Evolutionary conservation across 2,113 vertebrate species (phyloP).

Genomic region (Cervus canadensis): DNA sequence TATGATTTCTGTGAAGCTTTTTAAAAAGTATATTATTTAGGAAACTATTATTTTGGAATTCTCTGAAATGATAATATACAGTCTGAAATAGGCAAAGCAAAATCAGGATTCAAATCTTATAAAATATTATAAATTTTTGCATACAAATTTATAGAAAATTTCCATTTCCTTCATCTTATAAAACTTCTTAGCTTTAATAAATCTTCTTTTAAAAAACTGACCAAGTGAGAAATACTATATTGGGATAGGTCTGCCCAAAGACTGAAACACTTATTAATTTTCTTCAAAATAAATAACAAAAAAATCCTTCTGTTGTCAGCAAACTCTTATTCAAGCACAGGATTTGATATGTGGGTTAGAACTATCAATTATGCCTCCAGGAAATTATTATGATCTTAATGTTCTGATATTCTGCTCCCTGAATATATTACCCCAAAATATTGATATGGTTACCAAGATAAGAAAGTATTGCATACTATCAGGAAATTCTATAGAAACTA

Average conservation of each 20-base stretch:
- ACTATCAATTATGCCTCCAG: not conserved
- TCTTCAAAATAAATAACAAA: conserved; percentile 11
- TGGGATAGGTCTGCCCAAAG: not conserved
- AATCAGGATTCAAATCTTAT: not conserved
- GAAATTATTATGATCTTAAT: not conserved
- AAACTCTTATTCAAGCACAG: not conserved
- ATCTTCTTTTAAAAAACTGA: conserved; percentile 19
- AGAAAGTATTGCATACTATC: not conserved
- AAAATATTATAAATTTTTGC: not conserved
- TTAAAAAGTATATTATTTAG: not conserved
- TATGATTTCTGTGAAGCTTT: not conserved
- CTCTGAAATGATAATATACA: not conserved
- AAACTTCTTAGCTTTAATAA: not conserved
- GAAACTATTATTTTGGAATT: not conserved
- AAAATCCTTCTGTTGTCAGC: not conserved
- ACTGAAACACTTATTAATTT: conserved; percentile 17
- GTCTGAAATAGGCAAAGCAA: not conserved
- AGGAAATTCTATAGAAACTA: conserved; percentile 14
- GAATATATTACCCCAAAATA: not conserved
- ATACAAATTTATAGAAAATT: not conserved
- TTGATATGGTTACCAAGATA: not conserved
- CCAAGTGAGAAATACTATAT: conserved; percentile 17
- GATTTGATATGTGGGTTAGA: not conserved
- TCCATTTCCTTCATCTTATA: not conserved
- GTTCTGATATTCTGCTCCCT: not conserved